phyloP scores from a whole-genome alignment of 1,140 invertebrate species.

The Drosophila lacertosa region DNA sequence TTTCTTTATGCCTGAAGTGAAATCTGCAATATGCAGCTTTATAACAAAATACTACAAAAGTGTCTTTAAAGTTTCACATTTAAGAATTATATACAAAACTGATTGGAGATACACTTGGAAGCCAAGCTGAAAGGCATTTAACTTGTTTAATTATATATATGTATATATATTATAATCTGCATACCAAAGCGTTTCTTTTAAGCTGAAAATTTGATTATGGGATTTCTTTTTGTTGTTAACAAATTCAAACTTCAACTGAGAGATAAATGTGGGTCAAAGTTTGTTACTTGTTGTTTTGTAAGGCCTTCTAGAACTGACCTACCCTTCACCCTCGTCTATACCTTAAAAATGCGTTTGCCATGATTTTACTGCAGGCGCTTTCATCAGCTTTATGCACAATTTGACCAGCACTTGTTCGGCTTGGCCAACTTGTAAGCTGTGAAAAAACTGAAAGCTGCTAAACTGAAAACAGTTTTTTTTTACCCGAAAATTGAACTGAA shows the following conservation, averaged over 20 bases:
- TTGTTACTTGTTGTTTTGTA: no score
- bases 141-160: no score
- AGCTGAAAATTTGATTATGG: no score
- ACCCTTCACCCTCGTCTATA: not conserved
- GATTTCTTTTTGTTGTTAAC: no score
- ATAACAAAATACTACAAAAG: slow-evolving; percentile 25
- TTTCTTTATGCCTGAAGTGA: slow-evolving; percentile 1
- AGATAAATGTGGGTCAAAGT: no score
- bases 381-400: slow-evolving; percentile 35
- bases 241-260: no score
- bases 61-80: slow-evolving; percentile 3
- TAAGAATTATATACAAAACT: not conserved
- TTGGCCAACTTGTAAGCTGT: slow-evolving; percentile 12
- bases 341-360: not conserved
- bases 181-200: no score
- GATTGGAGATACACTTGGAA: not conserved
- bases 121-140: no score
- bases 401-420: slow-evolving; percentile 26
- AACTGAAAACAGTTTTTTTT: slow-evolving; percentile 14
- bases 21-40: slow-evolving; percentile 19
- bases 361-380: not conserved
- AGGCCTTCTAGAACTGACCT: no score
- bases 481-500: not conserved
- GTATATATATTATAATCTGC: no score
- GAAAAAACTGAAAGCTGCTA: slow-evolving; percentile 5